Base-by-base conservation (phyloP, 1,140 invertebrate genomes). In the Drosophila paulistorum region DNA sequence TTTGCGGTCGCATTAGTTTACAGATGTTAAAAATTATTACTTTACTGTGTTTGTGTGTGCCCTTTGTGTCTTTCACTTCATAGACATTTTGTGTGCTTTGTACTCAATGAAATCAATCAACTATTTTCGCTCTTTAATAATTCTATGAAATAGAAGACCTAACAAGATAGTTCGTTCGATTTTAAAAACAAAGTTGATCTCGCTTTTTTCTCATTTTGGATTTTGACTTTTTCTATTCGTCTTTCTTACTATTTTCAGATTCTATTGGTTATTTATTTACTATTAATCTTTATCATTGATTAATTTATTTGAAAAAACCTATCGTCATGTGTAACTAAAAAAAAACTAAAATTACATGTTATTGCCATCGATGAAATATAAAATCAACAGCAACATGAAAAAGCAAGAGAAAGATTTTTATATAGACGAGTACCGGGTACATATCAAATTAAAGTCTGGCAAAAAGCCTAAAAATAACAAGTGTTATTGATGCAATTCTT, bases 1-100 rank as follows among this genome's bases (percentile, higher is more conserved):
- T 71, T 83, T 89, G 84, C 72, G 84, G 77, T 74, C 66, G 81
- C 86, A 89, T 90, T 89, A 90, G 79, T 89, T 89, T 89, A 84
- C 84, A 89, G 81, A 85, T 89, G 84, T 89, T 89, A 74, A 64
- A 69, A 84, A 86, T 71, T 57, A 79, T 81, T 68, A 83, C 61
- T 66, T 70, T 72, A n/a, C 17, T 23, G 17, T 51, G 45, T 51
- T 6, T 48, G 14, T 69, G 66, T 62, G 71, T 35, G 68, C 26
- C 2, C 4, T 30, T 6, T 7, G 30, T 57, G 35, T 61, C 33
- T 62, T 66, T 60, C 45, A 59, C 58, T 75, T 74, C 69, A 63
- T 65, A 67, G 33, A 37, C 58, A 60, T 63, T 72, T 77, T 67
- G 62, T 68, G 74, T 72, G 71, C 69, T 4, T 26, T 26, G 23